Percentiles rank a stretch among this genome's conserved stretches.
phyloP scores from a whole-genome alignment of 2,113 vertebrate species.

The Asarcornis scutulata region DNA sequence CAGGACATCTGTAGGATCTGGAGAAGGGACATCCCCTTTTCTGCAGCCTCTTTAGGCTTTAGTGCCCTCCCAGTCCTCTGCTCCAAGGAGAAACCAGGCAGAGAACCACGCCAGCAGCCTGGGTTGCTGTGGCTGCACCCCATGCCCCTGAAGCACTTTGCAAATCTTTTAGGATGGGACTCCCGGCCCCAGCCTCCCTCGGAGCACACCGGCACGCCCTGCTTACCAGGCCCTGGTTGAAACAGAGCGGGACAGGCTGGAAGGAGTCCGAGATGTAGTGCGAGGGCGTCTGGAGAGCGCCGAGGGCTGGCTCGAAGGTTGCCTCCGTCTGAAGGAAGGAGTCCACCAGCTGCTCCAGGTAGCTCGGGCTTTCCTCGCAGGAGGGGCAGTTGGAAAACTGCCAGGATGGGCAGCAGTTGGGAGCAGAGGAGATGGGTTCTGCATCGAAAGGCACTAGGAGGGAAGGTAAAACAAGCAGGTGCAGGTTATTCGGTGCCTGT shows the following conservation, averaged over 20 bases:
- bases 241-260: constrained; percentile 79
- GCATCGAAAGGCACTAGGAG: constrained; percentile 76
- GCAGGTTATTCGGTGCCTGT: not conserved
- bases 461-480: constrained; percentile 11
- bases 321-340: constrained; percentile 77
- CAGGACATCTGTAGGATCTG: not conserved
- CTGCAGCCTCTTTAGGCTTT: not conserved
- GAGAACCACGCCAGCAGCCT: not conserved
- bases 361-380: constrained; percentile 73
- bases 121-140: not conserved
- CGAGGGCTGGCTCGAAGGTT: constrained; percentile 38
- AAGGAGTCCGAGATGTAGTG: constrained; percentile 75
- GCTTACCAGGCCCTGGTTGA: constrained; percentile 85
- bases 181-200: not conserved
- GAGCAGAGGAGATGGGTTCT: constrained; percentile 63
- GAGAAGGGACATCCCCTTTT: not conserved
- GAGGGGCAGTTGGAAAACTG: constrained; percentile 74
- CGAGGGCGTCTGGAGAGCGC: constrained; percentile 46
- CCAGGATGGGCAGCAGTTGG: constrained; percentile 71
- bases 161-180: not conserved
- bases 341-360: constrained; percentile 82
- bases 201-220: not conserved
- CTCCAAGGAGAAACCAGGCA: rapidly evolving
- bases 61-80: not conserved
- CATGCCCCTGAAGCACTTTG: not conserved